Evolutionary conservation across 2,113 vertebrate genomes (phyloP).

Genomic region (Pantherophis guttatus): DNA sequence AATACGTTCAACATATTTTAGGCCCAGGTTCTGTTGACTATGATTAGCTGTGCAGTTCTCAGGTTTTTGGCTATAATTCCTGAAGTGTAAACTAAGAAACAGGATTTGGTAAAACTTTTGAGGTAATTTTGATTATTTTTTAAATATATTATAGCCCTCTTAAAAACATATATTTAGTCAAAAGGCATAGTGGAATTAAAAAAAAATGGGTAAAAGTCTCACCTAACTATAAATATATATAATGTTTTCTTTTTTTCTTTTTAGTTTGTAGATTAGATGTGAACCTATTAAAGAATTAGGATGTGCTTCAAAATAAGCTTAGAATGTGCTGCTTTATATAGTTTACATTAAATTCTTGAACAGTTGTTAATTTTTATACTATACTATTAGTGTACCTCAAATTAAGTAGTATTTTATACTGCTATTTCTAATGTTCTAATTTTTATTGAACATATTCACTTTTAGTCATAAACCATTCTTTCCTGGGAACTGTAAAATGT

Average conservation of each 20-base stretch:
- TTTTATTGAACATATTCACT: constrained; percentile 38
- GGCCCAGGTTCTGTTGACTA: not conserved
- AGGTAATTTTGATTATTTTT: not conserved
- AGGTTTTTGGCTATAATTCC: not conserved
- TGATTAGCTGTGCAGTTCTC: not conserved
- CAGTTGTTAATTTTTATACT: constrained; percentile 46
- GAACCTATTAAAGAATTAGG: not conserved
- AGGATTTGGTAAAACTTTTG: not conserved
- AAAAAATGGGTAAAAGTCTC: not conserved
- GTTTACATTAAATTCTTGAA: constrained; percentile 1
- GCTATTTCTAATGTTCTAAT: constrained; percentile 11
- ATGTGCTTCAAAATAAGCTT: not conserved
- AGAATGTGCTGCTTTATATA: constrained; percentile 7
- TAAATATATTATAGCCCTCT: not conserved
- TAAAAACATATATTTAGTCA: not conserved
- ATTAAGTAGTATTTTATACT: not conserved
- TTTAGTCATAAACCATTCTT: constrained; percentile 45
- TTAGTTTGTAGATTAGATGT: constrained; percentile 1
- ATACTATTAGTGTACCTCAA: not conserved
- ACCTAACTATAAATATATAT: not conserved
- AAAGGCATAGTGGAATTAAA: not conserved
- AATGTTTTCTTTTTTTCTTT: not conserved
- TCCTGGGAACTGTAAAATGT: constrained; percentile 58
- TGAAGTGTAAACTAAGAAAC: rapidly evolving
- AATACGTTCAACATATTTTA: not conserved